These are phyloP conservation scores for Gymnodraco acuticeps DNA, from an alignment of 2,797 vertebrate species.

Conservation along the genomic window DNA sequence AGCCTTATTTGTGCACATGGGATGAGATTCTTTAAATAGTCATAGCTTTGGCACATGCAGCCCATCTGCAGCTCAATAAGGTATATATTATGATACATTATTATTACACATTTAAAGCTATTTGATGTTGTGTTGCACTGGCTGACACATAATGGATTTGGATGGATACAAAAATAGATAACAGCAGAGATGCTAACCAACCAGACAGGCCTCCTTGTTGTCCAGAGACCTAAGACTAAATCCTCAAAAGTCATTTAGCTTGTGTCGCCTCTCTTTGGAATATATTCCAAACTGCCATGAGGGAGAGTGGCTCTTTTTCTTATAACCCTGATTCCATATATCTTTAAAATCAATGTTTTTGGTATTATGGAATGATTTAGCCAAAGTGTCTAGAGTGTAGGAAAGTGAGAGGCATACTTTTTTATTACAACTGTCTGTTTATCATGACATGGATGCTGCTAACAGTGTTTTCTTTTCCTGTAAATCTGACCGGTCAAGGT, in stretches of 20 bases:
- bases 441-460: background rate
- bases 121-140: background rate
- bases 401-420: background rate
- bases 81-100: conserved; percentile 8
- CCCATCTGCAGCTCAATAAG: background rate
- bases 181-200: background rate
- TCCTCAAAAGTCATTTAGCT: background rate
- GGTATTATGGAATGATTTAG: background rate
- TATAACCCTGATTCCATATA: background rate
- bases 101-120: background rate
- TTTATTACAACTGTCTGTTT: background rate
- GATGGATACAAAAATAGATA: background rate
- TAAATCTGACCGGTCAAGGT: background rate
- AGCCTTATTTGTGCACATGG: background rate
- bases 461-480: background rate
- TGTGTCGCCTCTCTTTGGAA: background rate
- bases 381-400: too few species aligned
- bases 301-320: background rate
- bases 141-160: conserved; percentile 1
- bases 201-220: conserved; percentile 7
- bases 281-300: background rate
- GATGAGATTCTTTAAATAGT: conserved; percentile 29
- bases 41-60: background rate
- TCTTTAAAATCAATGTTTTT: background rate
- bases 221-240: background rate